Evolutionary conservation across 1,140 invertebrate species (phyloP).

Genomic region (Chrysomallon squamiferum): DNA sequence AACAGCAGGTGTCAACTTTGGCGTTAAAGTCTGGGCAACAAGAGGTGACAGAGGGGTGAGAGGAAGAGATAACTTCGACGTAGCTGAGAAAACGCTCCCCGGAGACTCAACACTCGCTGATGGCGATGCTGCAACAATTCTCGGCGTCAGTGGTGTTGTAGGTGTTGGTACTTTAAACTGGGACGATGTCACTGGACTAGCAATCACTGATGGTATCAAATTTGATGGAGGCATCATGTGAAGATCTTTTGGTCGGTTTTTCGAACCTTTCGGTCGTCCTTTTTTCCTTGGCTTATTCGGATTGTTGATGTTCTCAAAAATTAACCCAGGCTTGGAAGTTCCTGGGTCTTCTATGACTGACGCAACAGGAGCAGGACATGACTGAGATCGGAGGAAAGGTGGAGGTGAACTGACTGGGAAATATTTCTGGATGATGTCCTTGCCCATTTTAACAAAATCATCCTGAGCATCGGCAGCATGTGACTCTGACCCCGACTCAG

Average conservation of each 20-base stretch:
- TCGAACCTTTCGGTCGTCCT: slow-evolving; percentile 50
- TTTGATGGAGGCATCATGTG: slow-evolving; percentile 11
- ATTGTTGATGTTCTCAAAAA: no score
- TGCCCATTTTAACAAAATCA: neutral
- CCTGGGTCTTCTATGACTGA: no score
- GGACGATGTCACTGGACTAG: neutral
- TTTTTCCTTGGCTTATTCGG: slow-evolving; percentile 30
- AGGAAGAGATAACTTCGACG: neutral
- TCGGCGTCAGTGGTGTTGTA: neutral
- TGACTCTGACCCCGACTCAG: no score
- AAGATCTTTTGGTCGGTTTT: slow-evolving; percentile 40
- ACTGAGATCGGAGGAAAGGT: neutral
- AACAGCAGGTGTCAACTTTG: no score
- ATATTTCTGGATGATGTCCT: slow-evolving; percentile 6
- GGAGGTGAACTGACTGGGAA: neutral
- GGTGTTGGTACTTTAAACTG: neutral
- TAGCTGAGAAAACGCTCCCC: neutral
- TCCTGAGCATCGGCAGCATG: neutral
- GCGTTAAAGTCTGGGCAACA: no score
- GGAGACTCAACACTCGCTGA: neutral
- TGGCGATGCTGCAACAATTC: neutral
- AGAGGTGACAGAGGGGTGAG: no score
- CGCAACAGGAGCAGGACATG: neutral
- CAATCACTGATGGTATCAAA: no score
- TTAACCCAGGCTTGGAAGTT: no score